Conservation (phyloP, 2,797 vertebrate genomes). For the Squalus acanthias region DNA sequence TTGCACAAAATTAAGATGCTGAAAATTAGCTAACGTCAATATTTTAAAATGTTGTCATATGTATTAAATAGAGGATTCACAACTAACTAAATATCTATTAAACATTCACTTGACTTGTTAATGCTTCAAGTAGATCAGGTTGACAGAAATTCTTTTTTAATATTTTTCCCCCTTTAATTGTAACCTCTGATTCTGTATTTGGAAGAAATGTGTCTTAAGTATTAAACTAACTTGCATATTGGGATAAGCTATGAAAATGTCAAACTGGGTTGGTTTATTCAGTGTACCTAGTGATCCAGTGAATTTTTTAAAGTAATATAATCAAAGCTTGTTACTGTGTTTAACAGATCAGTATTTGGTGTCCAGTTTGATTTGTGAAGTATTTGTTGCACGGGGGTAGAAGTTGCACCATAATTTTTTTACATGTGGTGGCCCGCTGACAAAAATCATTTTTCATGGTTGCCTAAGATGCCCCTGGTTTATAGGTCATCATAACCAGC, state of each 20-base stretch:
- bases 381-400: not conserved
- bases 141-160: not conserved
- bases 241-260: not conserved
- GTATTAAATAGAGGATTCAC: not conserved
- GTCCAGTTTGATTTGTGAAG: not conserved
- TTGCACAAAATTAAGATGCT: not conserved
- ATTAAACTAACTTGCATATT: not conserved
- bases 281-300: not conserved
- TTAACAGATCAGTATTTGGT: not conserved
- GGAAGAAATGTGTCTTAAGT: not conserved
- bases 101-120: not conserved
- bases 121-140: not conserved
- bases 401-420: not conserved
- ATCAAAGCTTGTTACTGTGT: not conserved
- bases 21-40: not conserved
- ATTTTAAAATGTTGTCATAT: not conserved
- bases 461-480: not conserved
- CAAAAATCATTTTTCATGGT: not conserved
- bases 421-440: not conserved
- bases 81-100: not conserved
- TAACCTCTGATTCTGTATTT: not conserved
- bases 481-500: not conserved
- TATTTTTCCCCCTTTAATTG: too few relatives aligned
- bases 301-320: not conserved
- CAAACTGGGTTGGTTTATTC: not conserved